Conservation (phyloP, 2,113 vertebrate genomes). For the Zosterops borbonicus region DNA sequence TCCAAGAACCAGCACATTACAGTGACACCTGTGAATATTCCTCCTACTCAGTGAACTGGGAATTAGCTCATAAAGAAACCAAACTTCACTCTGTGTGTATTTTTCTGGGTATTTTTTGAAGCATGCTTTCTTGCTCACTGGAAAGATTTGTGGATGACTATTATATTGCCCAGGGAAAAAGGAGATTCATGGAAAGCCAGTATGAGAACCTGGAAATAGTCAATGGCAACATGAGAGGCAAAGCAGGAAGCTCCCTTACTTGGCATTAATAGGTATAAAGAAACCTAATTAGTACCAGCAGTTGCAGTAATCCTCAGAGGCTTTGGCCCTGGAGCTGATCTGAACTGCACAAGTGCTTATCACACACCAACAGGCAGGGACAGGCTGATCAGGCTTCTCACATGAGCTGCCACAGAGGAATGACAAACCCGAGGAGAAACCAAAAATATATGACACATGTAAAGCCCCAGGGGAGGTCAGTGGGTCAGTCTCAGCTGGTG, state of each 20-base stretch:
- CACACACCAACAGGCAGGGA: background rate
- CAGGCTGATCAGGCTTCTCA: background rate
- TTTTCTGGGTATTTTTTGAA: background rate
- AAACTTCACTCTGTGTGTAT: background rate
- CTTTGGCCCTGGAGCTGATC: background rate
- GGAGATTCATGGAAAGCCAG: background rate
- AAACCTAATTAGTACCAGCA: background rate
- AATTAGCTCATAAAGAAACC: background rate
- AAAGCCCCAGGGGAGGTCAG: background rate
- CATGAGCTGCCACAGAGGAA: background rate
- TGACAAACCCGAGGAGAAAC: background rate
- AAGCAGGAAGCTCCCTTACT: background rate
- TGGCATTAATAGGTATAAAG: background rate
- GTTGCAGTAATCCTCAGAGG: background rate
- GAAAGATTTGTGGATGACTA: background rate
- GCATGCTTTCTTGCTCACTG: background rate
- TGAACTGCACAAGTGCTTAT: background rate
- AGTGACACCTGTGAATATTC: background rate
- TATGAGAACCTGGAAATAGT: background rate
- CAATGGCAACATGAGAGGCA: background rate
- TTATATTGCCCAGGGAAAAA: background rate
- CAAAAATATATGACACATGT: rapidly evolving
- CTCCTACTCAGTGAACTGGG: background rate
- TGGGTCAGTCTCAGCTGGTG: background rate
- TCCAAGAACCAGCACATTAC: background rate